Conservation (phyloP, 2,113 vertebrate species). For the Hydrolagus affinis region DNA sequence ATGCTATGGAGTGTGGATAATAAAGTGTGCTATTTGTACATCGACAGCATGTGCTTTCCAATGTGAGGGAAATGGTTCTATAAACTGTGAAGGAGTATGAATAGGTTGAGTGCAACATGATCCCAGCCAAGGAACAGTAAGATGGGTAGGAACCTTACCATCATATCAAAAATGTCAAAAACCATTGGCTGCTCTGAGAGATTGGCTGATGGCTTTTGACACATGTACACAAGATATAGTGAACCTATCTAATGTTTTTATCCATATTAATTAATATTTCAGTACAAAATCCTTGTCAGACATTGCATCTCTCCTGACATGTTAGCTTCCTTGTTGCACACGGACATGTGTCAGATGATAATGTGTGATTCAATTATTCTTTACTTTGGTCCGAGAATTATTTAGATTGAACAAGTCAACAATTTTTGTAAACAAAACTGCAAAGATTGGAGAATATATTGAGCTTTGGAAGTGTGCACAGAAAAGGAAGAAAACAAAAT, state of each 20-base stretch:
- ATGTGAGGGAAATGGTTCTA: neutral
- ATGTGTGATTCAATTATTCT: neutral
- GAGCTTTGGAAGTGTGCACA: no score
- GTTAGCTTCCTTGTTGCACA: neutral
- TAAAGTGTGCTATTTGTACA: neutral
- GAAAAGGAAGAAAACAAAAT: no score
- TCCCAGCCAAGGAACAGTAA: neutral
- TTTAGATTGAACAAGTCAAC: no score
- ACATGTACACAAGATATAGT: constrained; percentile 10
- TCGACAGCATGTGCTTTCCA: neutral
- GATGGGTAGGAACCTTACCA: neutral
- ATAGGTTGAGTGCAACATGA: neutral
- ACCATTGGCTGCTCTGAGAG: neutral
- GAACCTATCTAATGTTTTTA: constrained; percentile 19
- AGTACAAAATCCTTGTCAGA: neutral
- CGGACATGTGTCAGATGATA: neutral
- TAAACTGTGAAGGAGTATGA: neutral
- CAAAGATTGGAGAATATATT: neutral
- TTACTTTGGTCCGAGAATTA: no score
- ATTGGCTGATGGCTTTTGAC: neutral
- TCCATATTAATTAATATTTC: constrained; percentile 29
- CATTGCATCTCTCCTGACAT: constrained; percentile 7
- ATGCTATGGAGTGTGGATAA: no score
- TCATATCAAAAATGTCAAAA: neutral
- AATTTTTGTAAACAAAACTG: no score